Conservation (phyloP, 1,140 invertebrate species). For the Neotoxoptera formosana region DNA sequence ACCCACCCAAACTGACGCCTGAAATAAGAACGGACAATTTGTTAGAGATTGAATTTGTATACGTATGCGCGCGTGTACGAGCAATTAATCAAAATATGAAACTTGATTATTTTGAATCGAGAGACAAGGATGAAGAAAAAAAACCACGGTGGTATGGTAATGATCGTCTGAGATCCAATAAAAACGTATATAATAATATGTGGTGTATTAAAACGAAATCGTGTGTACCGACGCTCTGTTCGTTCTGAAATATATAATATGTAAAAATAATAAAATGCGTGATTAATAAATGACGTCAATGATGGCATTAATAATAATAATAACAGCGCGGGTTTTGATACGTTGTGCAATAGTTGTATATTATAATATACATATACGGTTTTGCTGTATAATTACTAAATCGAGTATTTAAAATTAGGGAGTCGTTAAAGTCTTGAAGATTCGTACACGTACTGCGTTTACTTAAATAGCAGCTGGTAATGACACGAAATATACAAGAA, state of each 20-base stretch:
- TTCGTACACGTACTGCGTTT: neutral
- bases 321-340: neutral
- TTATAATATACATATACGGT: neutral
- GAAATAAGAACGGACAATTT: conserved; percentile 31
- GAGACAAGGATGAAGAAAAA: neutral
- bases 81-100: conserved; percentile 48
- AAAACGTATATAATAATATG: conserved; percentile 13
- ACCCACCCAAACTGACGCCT: conserved; percentile 33
- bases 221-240: neutral
- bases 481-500: neutral
- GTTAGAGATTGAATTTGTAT: conserved; percentile 24
- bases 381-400: neutral
- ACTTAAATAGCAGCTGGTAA: neutral
- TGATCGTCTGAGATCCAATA: conserved; percentile 30
- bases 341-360: neutral
- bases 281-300: conserved; percentile 33
- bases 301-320: neutral
- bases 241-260: neutral
- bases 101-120: conserved; percentile 45
- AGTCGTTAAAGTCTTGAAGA: neutral
- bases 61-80: neutral
- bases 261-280: conserved; percentile 2
- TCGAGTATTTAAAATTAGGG: conserved; percentile 8
- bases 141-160: conserved; percentile 41
- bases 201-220: conserved; percentile 27